Base-by-base conservation (phyloP, 2,113 vertebrate genomes). In the Melospiza georgiana region DNA sequence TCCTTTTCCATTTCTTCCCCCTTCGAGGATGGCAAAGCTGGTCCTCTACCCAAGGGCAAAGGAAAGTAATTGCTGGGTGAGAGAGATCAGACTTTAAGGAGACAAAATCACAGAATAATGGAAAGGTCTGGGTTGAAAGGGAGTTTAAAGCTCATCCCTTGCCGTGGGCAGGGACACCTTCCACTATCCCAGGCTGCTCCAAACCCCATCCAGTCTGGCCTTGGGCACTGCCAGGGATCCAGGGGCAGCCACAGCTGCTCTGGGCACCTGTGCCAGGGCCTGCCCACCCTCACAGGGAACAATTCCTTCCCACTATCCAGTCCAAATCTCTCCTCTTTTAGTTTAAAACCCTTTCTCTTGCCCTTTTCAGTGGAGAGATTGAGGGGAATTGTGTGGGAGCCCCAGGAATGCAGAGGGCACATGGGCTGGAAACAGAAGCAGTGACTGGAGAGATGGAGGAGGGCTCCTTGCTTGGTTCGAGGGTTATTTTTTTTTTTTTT, bases 151-250 rank as follows among this genome's bases (percentile, higher is more conserved):
- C 43, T 48, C 43, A 23, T 28, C 25, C 27, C 35, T 6, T 27
- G 31, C n/a, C 35, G 3, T 3, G 21, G 66, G 11, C 67, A 73
- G 51, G 18, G 41, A 35, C 63, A 57, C 2, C 18, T 51, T 1
- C 6, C 43, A 5, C 18, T 8, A 0, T 48, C 57, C 57, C 41
- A 37, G 48, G 18, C 0, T 23, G 41, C 22, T 23, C 55, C 55
- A 1, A 59, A 6, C 23, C 6, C 19, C 0, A 0, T 21, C 77
- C 68, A 83, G 0, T 39, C 71, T 23, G 30, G 48, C 41, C 62
- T 62, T 27, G 71, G 71, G 0, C 48, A 49, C 21, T 49, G 0
- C 63, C 79, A 83, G 48, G 35, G 55, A 55, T 69, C 35, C 71
- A 66, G 46, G 54, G 24, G 37, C 59, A 81, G 59, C 37, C 69